Conservation (phyloP, 2,797 vertebrate genomes). For the Helostoma temminkii region DNA sequence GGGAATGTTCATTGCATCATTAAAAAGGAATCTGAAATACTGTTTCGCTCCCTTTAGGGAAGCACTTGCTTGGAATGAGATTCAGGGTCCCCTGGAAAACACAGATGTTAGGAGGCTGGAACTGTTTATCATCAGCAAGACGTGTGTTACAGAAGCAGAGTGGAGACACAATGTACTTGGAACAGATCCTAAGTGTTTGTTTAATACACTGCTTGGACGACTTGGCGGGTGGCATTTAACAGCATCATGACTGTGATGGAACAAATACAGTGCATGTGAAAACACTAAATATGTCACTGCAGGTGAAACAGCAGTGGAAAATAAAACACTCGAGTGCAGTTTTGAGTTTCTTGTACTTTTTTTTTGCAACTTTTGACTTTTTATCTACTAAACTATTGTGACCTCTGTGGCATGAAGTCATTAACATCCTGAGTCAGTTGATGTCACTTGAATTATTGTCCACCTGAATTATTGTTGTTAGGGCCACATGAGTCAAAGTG, state of each 20-base stretch:
- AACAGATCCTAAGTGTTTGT: conserved; percentile 32
- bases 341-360: neutral
- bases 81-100: conserved; percentile 41
- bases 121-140: conserved; percentile 41
- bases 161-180: conserved; percentile 39
- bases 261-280: neutral
- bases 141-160: conserved; percentile 14
- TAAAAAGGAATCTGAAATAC: conserved; percentile 68
- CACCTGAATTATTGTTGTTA: too few relatives aligned
- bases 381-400: neutral
- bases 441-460: too few relatives aligned
- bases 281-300: neutral
- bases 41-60: conserved; percentile 64
- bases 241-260: neutral
- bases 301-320: neutral
- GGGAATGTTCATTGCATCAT: conserved; percentile 72
- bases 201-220: conserved; percentile 5
- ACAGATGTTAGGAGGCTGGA: conserved; percentile 12
- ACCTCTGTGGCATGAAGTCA: too few relatives aligned
- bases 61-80: conserved; percentile 49
- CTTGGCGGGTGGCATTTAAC: conserved; percentile 3
- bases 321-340: neutral
- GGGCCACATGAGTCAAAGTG: too few relatives aligned
- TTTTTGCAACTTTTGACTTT: neutral
- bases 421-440: too few relatives aligned